Evolutionary conservation across 2,113 vertebrate genomes (phyloP).

Genomic region (Rhineura floridana): DNA sequence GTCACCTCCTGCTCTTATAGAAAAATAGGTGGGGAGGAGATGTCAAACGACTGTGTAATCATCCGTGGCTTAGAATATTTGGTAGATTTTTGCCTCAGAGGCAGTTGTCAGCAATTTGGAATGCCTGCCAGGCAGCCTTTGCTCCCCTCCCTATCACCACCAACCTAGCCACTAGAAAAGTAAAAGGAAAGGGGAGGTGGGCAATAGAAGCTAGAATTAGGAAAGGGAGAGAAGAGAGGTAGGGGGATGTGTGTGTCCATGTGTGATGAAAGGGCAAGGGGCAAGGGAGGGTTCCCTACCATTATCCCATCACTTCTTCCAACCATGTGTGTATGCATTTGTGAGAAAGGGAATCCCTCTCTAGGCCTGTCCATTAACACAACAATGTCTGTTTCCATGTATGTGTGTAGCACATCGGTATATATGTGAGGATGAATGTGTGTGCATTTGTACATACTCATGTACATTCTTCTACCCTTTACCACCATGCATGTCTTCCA

Average conservation of each 20-base stretch:
- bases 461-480: background rate
- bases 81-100: background rate
- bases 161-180: background rate
- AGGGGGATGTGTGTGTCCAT: too few relatives aligned
- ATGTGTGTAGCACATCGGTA: background rate
- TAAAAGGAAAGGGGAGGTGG: background rate
- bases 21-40: background rate
- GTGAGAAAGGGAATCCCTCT: too few relatives aligned
- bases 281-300: background rate
- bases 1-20: background rate
- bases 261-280: background rate
- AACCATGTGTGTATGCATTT: background rate
- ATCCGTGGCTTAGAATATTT: background rate
- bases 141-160: background rate
- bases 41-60: background rate
- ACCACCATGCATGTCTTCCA: too few relatives aligned
- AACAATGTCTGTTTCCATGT: background rate
- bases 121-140: background rate
- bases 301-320: background rate
- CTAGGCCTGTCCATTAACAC: too few relatives aligned
- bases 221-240: too few relatives aligned
- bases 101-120: background rate
- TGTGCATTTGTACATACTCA: background rate
- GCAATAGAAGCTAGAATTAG: background rate
- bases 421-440: background rate